Base-by-base conservation (phyloP, 2,888 invertebrate species). In the Agrilus mali region DNA sequence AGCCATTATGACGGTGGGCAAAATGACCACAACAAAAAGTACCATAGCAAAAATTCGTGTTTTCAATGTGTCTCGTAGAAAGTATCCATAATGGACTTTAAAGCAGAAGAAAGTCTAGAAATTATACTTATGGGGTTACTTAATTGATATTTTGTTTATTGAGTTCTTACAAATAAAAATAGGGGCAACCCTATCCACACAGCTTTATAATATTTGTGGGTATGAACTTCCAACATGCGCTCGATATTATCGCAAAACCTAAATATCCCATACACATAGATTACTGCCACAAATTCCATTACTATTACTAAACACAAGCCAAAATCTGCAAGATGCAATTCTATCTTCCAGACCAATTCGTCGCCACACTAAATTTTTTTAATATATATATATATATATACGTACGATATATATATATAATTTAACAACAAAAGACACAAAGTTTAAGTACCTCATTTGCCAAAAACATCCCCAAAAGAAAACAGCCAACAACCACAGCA, bases 181-280 rank as follows among this genome's bases (percentile, higher is more conserved):
- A 46, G 34, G 7, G 54, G 51, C 7, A 45, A 36, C 7, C 44
- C 32, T 13, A 50, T 38, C 54, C 54, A 54, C 20, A 47, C 38
- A 7, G 35, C 35, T 32, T 50, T 48, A 39, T 38, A 47, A 41
- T 46, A 54, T 16, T 41, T 36, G 42, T 46, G 48, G 1, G 54
- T 50, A 22, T 40, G 41, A 36, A 42, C 48, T 1, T 50, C 51
- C 33, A 54, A 34, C 52, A 52, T 53, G 37, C 53, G 52, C 20
- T 50, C 52, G 32, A 54, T 48, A 35, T 54, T 53, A 38, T 54
- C 54, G 15, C 47, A 50, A 37, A 53, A 53, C 16, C 51, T 48
- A 5, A 33, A 27, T 33, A 54, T 39, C 12, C 52, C 49, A 33
- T 54, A 53, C 14, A 51, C 33, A 38, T 49, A 54, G 12, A 46